Percentiles rank a stretch among this genome's conserved stretches.
Evolutionary conservation across 2,797 vertebrate species (phyloP).

Genomic region (Siniperca obscura): DNA sequence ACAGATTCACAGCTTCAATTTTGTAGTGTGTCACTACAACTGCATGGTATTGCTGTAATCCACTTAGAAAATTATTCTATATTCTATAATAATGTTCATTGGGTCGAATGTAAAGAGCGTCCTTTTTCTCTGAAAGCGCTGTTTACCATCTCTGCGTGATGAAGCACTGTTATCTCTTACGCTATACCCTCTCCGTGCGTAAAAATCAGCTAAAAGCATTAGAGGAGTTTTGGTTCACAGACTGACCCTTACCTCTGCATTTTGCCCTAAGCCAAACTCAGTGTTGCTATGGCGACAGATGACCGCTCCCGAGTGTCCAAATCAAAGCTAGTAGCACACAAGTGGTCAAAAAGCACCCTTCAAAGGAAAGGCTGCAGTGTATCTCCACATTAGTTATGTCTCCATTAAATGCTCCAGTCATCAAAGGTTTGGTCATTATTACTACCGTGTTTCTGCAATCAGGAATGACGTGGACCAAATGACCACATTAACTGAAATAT

Average conservation of each 20-base stretch:
- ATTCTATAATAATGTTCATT: neutral
- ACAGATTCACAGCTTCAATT: neutral
- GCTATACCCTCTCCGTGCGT: accelerated
- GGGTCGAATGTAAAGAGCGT: neutral
- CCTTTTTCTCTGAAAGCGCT: neutral
- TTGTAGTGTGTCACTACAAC: neutral
- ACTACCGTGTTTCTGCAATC: neutral
- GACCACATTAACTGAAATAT: no score
- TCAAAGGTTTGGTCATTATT: neutral
- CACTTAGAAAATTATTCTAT: neutral
- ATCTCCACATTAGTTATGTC: neutral
- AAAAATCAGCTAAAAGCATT: neutral
- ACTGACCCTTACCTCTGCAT: conserved; percentile 34
- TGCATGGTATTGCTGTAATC: neutral
- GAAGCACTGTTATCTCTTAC: neutral
- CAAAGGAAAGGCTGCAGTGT: conserved; percentile 4
- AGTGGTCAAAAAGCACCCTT: conserved; percentile 16
- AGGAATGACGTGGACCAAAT: neutral
- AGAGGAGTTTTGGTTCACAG: conserved; percentile 16
- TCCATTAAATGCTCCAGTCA: neutral
- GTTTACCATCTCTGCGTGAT: neutral
- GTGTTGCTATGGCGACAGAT: conserved; percentile 73
- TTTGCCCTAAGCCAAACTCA: conserved; percentile 55
- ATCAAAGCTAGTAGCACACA: conserved; percentile 41
- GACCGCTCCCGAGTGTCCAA: conserved; percentile 51